Evolutionary conservation across 2,113 vertebrate genomes (phyloP).

Genomic region (Candoia aspera): DNA sequence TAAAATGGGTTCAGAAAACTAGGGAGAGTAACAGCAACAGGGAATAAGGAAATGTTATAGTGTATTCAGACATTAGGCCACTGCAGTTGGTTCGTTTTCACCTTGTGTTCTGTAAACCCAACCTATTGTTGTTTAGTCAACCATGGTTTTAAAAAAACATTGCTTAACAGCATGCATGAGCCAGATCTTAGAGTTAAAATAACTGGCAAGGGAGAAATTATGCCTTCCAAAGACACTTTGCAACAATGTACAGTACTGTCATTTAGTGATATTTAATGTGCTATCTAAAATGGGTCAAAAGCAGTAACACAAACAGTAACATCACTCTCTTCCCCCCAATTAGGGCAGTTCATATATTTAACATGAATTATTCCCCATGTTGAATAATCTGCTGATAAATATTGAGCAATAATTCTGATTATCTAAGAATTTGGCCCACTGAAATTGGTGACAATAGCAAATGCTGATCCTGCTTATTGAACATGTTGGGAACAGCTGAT

Average conservation of each 20-base stretch:
- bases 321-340: not conserved
- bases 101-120: no score
- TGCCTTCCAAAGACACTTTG: not conserved
- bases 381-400: not conserved
- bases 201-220: not conserved
- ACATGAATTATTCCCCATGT: not conserved
- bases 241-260: not conserved
- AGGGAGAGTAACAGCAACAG: not conserved
- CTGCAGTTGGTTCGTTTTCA: no score
- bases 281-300: not conserved
- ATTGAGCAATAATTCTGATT: not conserved
- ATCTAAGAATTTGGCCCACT: constrained; percentile 30
- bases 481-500: constrained; percentile 23
- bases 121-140: no score
- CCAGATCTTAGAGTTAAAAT: no score
- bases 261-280: not conserved
- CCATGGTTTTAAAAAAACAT: no score
- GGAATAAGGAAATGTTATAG: not conserved
- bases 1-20: not conserved
- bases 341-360: not conserved
- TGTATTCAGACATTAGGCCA: no score
- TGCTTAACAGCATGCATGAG: no score
- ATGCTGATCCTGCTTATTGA: constrained; percentile 26
- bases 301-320: not conserved
- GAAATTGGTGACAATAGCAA: constrained; percentile 30